Percentiles rank a stretch among this genome's conserved stretches.
phyloP scores from a whole-genome alignment of 2,113 vertebrate species.

The Candoia aspera region DNA sequence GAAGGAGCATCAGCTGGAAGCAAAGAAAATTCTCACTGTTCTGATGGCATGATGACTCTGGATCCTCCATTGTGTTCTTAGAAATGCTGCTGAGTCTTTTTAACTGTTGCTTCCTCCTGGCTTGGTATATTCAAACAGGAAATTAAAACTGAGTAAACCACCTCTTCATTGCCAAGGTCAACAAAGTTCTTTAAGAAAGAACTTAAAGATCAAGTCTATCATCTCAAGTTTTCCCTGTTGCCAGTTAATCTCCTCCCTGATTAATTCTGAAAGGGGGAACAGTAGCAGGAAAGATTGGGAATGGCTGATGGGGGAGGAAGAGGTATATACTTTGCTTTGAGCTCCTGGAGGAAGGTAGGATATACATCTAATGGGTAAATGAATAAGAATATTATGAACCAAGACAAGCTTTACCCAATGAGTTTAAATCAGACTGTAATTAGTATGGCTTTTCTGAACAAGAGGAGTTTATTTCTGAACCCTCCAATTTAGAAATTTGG shows the following conservation, averaged over 20 bases:
- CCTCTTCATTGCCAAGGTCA: background rate
- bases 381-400: background rate
- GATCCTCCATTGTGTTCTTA: background rate
- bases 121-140: background rate
- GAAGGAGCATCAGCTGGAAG: background rate
- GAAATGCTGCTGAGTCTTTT: background rate
- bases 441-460: background rate
- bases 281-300: background rate
- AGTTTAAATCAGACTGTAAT: background rate
- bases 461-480: background rate
- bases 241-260: background rate
- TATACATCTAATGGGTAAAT: background rate
- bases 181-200: too few relatives aligned
- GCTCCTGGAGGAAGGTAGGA: background rate
- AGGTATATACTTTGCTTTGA: background rate
- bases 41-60: background rate
- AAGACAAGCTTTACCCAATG: background rate
- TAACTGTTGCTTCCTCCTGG: background rate
- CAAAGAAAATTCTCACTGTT: background rate
- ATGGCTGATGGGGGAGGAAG: background rate
- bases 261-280: background rate
- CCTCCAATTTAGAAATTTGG: background rate
- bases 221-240: background rate
- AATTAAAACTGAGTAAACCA: background rate
- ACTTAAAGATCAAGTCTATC: background rate